Evolutionary conservation across 2,113 vertebrate species (phyloP), one percentile per base, ranked within the genome.

Genomic region (Martes martes): DNA sequence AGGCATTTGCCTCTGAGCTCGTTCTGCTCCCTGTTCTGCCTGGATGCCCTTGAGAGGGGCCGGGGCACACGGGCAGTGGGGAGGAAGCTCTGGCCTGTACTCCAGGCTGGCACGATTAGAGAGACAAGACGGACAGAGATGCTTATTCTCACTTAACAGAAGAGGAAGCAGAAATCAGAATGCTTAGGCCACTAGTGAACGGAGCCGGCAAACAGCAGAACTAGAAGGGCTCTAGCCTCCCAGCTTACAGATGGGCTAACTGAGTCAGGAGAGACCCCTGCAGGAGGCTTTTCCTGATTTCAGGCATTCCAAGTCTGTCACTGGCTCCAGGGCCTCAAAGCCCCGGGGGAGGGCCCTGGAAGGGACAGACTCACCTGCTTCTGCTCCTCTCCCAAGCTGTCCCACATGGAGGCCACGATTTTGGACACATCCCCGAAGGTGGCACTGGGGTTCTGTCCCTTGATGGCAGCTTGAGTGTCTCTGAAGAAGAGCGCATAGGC

Each of bases 401-500:
- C 99, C 99, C 99, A 99, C 99, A 99, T 99, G 0, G 99, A 99
- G 0, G 99, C 99, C 93, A 99, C 99, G 0, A 99, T 99, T 99
- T 99, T 99, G 0, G 99, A 99, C 42, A 99, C 99, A 0, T 99
- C 99, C 47, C 99, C 99, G 0, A 99, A 99, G 88, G 99, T 99
- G 86, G 99, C 99, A 0, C 99, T 99, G 97, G 99, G 99, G 98
- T 99, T 99, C 97, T 99, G 99, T 57, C 99, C 99, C 95, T 99
- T 99, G 98, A 99, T 99, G 98, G 99, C 99, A 0, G 99, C 99
- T 98, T 99, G 99, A 0, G 99, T 99, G 98, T 99, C 99, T 97
- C 99, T 99, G 99, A 99, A 99, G 98, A 99, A 99, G 96, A 99
- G 99, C 18, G 99, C 99, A 0, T 99, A 99, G 76, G 99, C 99